phyloP scores from a whole-genome alignment of 2,797 vertebrate species.

The Anguilla marmorata region DNA sequence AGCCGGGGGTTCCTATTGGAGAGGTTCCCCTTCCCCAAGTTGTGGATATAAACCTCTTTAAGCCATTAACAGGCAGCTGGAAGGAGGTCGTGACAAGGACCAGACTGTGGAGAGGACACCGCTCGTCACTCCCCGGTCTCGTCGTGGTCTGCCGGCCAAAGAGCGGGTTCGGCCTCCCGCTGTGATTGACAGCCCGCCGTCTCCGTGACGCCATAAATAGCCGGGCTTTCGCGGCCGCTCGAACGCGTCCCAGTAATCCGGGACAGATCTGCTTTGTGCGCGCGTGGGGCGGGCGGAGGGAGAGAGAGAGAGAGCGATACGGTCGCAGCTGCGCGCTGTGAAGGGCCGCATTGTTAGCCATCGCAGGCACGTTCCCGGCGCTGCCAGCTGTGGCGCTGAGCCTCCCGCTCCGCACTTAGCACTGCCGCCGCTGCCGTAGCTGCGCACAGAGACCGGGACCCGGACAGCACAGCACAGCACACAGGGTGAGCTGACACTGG shows the following conservation, averaged over 20 bases:
- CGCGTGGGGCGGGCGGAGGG: not conserved
- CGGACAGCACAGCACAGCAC: not conserved
- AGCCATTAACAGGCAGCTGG: too few species aligned
- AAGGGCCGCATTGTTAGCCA: not conserved
- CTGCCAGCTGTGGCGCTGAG: conserved; percentile 46
- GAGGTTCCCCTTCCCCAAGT: not conserved
- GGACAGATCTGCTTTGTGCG: conserved; percentile 52
- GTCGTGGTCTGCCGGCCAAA: not conserved
- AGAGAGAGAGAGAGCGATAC: not conserved
- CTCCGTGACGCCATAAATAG: conserved; percentile 64
- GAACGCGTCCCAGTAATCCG: conserved; percentile 63
- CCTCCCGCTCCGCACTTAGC: conserved; percentile 36
- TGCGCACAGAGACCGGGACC: not conserved
- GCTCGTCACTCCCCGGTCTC: not conserved
- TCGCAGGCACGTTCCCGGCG: conserved; percentile 42
- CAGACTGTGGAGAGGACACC: not conserved
- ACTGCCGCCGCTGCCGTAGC: not conserved
- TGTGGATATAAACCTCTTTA: not conserved
- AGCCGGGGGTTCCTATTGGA: not conserved
- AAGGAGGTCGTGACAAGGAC: not conserved
- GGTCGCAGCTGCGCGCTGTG: conserved; percentile 46
- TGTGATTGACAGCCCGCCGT: conserved; percentile 54
- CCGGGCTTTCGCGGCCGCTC: conserved; percentile 60
- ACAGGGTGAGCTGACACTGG: not conserved
- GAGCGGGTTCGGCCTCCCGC: conserved; percentile 8